Evolutionary conservation across 2,888 invertebrate species (phyloP).

Genomic region (Sminthurides aquaticus): DNA sequence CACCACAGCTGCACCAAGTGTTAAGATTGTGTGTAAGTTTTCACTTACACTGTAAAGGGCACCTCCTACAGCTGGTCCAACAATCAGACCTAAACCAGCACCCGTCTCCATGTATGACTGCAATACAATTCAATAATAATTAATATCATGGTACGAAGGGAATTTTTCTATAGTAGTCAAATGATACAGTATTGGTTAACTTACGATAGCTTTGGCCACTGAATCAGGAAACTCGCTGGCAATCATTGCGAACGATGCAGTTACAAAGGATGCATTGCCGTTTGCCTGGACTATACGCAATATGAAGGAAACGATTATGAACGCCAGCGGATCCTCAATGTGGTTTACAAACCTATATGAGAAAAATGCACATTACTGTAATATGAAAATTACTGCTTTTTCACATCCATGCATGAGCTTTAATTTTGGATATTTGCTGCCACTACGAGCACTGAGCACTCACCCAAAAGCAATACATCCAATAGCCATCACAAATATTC

Average conservation of each 20-base stretch:
- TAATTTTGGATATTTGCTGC: neutral
- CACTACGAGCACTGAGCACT: slow-evolving; percentile 35
- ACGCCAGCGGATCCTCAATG: slow-evolving; percentile 50
- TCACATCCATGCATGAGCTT: neutral
- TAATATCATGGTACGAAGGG: slow-evolving; percentile 10
- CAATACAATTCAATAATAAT: slow-evolving; percentile 20
- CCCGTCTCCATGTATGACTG: slow-evolving; percentile 48
- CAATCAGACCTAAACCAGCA: slow-evolving; percentile 48
- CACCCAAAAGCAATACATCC: slow-evolving; percentile 77
- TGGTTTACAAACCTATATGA: slow-evolving; percentile 30
- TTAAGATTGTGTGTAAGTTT: neutral
- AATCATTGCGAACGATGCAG: slow-evolving; percentile 50
- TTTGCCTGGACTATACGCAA: slow-evolving; percentile 74
- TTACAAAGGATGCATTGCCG: slow-evolving; percentile 69
- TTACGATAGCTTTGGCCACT: slow-evolving; percentile 52
- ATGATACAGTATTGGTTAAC: slow-evolving; percentile 27
- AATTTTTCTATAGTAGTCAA: neutral
- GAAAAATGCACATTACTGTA: slow-evolving; percentile 6
- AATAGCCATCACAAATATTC: slow-evolving; percentile 73
- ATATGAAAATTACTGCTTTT: slow-evolving; percentile 50
- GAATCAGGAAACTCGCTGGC: slow-evolving; percentile 50
- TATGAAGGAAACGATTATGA: slow-evolving; percentile 68
- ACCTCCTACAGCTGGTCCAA: slow-evolving; percentile 47
- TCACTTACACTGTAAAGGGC: slow-evolving; percentile 45
- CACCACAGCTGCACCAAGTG: neutral